Percentiles rank a stretch among this genome's conserved stretches.
phyloP scores from a whole-genome alignment of 2,113 vertebrate species.

The Oncorhynchus clarkii region DNA sequence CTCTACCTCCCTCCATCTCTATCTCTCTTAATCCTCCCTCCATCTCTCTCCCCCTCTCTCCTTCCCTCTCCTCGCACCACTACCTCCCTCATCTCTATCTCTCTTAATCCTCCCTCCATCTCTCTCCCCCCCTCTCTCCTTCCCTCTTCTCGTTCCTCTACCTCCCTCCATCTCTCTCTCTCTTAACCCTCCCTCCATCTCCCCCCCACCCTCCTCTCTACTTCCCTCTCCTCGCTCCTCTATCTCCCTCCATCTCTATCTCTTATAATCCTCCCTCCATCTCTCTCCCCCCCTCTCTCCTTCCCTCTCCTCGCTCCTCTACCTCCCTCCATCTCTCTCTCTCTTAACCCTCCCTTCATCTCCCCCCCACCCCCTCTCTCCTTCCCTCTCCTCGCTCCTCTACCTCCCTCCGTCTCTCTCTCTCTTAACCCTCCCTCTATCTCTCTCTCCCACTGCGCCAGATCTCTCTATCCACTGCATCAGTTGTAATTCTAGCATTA shows the following conservation, averaged over 20 bases:
- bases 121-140: background rate
- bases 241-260: too few species aligned
- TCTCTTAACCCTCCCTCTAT: conserved; percentile 25
- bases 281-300: conserved; percentile 31
- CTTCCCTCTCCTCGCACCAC: too few species aligned
- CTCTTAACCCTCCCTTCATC: background rate
- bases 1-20: too few species aligned
- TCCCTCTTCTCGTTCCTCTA: too few species aligned
- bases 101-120: background rate
- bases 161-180: background rate
- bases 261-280: conserved; percentile 11
- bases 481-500: conserved; percentile 63
- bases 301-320: conserved; percentile 5
- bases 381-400: background rate
- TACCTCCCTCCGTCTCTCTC: conserved; percentile 25
- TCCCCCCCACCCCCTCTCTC: background rate
- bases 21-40: background rate
- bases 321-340: conserved; percentile 12
- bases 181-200: background rate
- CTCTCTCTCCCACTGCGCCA: conserved; percentile 51
- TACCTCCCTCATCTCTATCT: too few species aligned
- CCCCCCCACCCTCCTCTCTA: conserved; percentile 30
- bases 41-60: background rate
- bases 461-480: background rate
- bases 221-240: conserved; percentile 10